These are phyloP conservation scores for Ryuthela nishihirai DNA, from an alignment of 2,888 invertebrate species.

Conservation along the genomic window DNA sequence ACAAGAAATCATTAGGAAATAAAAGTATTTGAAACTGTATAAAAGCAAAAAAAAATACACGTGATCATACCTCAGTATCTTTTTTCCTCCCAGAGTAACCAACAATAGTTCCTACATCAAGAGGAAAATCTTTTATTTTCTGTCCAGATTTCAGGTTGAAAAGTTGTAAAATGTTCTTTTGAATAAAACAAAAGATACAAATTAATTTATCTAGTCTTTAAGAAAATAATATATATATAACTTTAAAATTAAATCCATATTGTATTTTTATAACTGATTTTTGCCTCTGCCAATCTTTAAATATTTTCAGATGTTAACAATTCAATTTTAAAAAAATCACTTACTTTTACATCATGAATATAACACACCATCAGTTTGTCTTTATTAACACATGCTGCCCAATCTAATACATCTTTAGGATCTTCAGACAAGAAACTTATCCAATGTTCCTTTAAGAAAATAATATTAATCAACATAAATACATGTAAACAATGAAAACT, in stretches of 20 bases:
- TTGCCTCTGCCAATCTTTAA: no score
- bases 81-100: constrained; percentile 80
- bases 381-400: constrained; percentile 71
- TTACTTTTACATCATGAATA: constrained; percentile 89
- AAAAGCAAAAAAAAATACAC: not conserved
- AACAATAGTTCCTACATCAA: constrained; percentile 82
- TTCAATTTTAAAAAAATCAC: constrained; percentile 23
- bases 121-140: constrained; percentile 66
- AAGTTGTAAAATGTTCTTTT: constrained; percentile 76
- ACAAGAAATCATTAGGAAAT: not conserved
- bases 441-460: constrained; percentile 67
- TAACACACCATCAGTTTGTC: constrained; percentile 84
- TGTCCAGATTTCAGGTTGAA: constrained; percentile 69
- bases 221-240: no score
- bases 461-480: constrained; percentile 32
- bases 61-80: constrained; percentile 61
- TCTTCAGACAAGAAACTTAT: constrained; percentile 76
- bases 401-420: constrained; percentile 80
- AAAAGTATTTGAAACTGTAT: not conserved
- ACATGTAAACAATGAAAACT: not conserved
- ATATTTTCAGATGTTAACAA: constrained; percentile 3
- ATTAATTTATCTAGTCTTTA: constrained; percentile 1
- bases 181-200: not conserved
- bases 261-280: no score
- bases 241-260: no score